Evolutionary conservation across 1,140 invertebrate genomes (phyloP), one percentile per base, ranked within the genome.

Genomic region (Achroia grisella): DNA sequence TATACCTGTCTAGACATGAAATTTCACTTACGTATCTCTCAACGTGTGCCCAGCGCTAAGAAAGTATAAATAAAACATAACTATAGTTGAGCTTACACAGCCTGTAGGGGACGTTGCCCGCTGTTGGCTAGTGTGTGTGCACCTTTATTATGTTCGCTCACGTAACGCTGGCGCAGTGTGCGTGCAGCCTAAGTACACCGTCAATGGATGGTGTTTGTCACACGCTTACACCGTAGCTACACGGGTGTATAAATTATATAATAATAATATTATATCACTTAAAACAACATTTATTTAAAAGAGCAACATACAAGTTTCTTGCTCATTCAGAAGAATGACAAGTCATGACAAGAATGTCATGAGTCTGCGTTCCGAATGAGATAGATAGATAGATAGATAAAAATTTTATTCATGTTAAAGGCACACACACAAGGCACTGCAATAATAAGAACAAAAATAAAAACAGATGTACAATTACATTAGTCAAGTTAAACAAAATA

Each of bases 61-160:
- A 83, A 78, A 83, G 73, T 83, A 83, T 83, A 83, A 83, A 83
- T 83, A 83, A 83, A 83, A 77, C 76, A 83, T 77, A 75, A 78
- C 66, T 70, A 72, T 71, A 51, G 56, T 48, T 58, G 45, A 50
- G 17, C 52, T 48, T 39, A 37, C 42, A 45, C 37, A 39, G 50
- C 50, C 51, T 59, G 60, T 62, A 57, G 71, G 73, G 78, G 78
- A 80, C 78, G 74, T 78, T 82, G 78, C 65, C 78, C 75, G 64
- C 40, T 15, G 44, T 32, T 45, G 39, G 36, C 33, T 17, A 45
- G 74, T 73, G 67, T 69, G 71, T 46, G 72, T 54, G 51, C 45
- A 45, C 33, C 41, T 53, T 56, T 59, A 23, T 23, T 23, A 68
- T 64, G 62, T 65, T 30, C 49, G 57, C 59, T 64, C 62, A 71